A percentile compares a stretch with the other conserved stretches of the same genome.
Conservation (phyloP, 1,140 invertebrate genomes). For the Galleria mellonella region DNA sequence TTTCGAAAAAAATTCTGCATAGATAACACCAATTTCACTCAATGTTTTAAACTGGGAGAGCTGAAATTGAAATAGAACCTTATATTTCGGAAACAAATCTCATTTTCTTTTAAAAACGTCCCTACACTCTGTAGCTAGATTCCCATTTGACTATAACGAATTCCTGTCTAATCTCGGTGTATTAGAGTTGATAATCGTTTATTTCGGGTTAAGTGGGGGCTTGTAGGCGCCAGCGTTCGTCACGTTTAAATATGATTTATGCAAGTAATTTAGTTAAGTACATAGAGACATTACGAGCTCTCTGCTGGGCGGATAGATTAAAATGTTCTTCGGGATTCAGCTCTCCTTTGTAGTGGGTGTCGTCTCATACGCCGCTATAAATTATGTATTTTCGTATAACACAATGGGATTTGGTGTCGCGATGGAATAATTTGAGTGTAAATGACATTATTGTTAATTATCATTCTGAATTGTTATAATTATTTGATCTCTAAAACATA, state of each 20-base stretch:
- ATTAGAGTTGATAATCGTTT: constrained; percentile 18
- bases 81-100: constrained; percentile 7
- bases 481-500: no score
- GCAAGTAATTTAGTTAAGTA: constrained; percentile 69
- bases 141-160: neutral
- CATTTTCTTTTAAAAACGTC: constrained; percentile 8
- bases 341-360: constrained; percentile 25
- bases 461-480: neutral
- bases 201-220: constrained; percentile 3
- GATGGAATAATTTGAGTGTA: neutral
- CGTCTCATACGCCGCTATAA: constrained; percentile 22
- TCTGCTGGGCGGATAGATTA: constrained; percentile 46
- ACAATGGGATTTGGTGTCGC: constrained; percentile 2
- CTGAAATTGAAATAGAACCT: constrained; percentile 9
- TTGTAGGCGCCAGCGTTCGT: constrained; percentile 35
- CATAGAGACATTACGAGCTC: constrained; percentile 56
- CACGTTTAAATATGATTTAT: constrained; percentile 69
- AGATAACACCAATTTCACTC: constrained; percentile 11
- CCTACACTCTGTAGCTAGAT: neutral
- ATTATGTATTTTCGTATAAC: constrained; percentile 25
- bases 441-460: constrained; percentile 5
- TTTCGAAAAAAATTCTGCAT: constrained; percentile 9
- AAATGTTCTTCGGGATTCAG: constrained; percentile 40
- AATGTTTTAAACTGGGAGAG: neutral
- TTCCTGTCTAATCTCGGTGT: constrained; percentile 12